Evolutionary conservation across 2,113 vertebrate genomes (phyloP).

Genomic region (Eudyptes chrysolophus): DNA sequence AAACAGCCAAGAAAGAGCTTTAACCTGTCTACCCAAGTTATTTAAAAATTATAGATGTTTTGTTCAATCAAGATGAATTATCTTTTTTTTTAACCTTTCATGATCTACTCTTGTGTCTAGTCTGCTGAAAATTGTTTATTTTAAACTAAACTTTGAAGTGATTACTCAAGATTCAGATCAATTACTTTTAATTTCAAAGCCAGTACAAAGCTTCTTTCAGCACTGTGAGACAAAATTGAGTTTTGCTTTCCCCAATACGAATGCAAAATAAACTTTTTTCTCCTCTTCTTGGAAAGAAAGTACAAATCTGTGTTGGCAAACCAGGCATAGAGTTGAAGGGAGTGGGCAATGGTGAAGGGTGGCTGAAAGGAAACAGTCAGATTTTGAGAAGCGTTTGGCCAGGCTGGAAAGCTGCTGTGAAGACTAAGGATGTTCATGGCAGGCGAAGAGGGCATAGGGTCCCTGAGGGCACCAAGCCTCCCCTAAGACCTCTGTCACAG

Average conservation of each 20-base stretch:
- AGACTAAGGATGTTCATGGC: neutral
- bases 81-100: neutral
- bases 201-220: neutral
- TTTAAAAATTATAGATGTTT: neutral
- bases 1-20: neutral
- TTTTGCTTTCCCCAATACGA: neutral
- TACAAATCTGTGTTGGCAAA: neutral
- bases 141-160: neutral
- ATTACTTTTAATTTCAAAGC: slow-evolving; percentile 4
- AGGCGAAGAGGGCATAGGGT: neutral
- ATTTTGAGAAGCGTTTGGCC: neutral
- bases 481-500: neutral
- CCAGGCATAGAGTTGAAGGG: neutral
- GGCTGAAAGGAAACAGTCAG: neutral
- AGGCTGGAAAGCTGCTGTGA: neutral
- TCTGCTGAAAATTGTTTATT: neutral
- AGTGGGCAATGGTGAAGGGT: neutral
- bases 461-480: neutral
- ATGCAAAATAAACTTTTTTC: neutral
- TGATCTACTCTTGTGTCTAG: neutral
- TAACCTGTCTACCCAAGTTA: neutral
- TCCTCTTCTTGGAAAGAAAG: neutral
- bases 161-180: neutral
- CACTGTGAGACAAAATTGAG: neutral
- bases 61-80: neutral